phyloP scores from a whole-genome alignment of 2,113 vertebrate genomes.

The Puma concolor region DNA sequence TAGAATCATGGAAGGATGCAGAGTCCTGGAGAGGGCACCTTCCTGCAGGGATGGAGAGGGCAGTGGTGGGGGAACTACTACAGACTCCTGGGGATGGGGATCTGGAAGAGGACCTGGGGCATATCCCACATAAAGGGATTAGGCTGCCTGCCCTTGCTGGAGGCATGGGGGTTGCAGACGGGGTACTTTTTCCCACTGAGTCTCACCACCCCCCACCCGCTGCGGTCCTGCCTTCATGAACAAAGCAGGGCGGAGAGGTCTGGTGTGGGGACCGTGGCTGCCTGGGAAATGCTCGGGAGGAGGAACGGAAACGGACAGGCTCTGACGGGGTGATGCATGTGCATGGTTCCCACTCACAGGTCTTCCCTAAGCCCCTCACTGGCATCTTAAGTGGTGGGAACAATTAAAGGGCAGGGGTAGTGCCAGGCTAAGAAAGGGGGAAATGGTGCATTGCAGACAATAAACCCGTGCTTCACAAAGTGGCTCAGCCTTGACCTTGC shows the following conservation, averaged over 20 bases:
- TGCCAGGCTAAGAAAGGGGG: background rate
- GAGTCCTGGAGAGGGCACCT: background rate
- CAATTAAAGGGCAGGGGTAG: background rate
- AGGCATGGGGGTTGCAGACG: rapidly evolving
- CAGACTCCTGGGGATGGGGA: background rate
- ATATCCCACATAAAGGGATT: background rate
- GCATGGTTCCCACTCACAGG: background rate
- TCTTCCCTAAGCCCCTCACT: background rate
- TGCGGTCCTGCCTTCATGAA: background rate
- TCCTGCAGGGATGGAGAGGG: background rate
- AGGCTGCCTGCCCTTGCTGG: background rate
- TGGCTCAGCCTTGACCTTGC: background rate
- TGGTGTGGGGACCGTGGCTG: background rate
- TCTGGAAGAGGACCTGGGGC: background rate
- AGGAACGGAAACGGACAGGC: background rate
- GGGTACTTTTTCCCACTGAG: background rate
- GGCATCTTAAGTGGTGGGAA: background rate
- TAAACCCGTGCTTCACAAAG: background rate
- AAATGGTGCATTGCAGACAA: too few relatives aligned
- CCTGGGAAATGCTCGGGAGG: background rate
- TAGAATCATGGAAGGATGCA: background rate
- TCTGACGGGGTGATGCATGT: too few relatives aligned
- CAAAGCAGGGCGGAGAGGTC: background rate
- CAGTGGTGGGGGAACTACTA: background rate
- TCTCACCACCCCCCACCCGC: background rate